Conservation (phyloP, 2,113 vertebrate species). For the Tupaia tana region DNA sequence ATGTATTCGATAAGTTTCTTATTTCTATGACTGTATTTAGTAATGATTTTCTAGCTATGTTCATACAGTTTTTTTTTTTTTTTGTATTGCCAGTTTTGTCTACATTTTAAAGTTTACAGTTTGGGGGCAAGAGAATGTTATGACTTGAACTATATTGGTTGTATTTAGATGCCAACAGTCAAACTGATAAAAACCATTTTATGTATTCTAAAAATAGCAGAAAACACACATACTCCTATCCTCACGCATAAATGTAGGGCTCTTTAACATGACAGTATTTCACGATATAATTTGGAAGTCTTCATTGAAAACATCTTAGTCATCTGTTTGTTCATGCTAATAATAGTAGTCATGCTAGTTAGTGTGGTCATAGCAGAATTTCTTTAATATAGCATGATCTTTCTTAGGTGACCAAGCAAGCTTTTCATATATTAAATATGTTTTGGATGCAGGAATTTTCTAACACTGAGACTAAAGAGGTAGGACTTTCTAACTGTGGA, state of each 20-base stretch:
- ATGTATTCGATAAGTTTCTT: not conserved
- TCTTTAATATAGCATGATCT: not conserved
- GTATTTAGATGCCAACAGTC: not conserved
- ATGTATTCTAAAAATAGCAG: not conserved
- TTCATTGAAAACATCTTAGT: not conserved
- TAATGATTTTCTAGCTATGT: not conserved
- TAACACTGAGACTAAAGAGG: not conserved
- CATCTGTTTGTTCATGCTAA: not conserved
- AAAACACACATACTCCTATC: not conserved
- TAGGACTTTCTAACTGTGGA: slow-evolving; percentile 8
- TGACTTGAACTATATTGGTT: not conserved
- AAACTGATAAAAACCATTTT: slow-evolving; percentile 27
- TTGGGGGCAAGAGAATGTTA: not conserved
- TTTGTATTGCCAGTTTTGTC: slow-evolving; percentile 12
- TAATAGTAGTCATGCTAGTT: not conserved
- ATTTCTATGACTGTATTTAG: not conserved
- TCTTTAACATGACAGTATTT: not conserved
- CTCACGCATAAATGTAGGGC: not conserved
- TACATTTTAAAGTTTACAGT: not conserved
- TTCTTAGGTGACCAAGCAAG: not conserved
- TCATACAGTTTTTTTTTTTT: not conserved
- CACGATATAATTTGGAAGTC: not conserved
- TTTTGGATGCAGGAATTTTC: not conserved
- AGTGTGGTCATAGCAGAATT: not conserved
- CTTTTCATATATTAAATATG: slow-evolving; percentile 17